A percentile compares a stretch with the other conserved stretches of the same genome.
Conservation (phyloP, 2,888 invertebrate species). For the Polyommatus icarus region DNA sequence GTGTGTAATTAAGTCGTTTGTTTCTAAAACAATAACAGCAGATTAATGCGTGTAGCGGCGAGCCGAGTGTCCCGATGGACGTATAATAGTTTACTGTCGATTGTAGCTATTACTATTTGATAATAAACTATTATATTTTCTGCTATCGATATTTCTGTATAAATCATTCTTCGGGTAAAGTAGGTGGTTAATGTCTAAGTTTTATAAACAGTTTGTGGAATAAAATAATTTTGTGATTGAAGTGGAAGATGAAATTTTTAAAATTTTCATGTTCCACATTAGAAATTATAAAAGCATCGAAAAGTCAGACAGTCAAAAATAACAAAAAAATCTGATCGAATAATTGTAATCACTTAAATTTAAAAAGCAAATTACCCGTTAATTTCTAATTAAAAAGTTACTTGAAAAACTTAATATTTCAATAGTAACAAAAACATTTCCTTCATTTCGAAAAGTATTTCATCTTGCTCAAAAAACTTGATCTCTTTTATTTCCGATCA, state of each 20-base stretch:
- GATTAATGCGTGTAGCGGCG: not conserved
- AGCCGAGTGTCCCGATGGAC: not conserved
- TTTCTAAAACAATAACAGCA: not conserved
- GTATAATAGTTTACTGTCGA: slow-evolving; percentile 16
- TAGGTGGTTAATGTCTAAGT: too few species aligned
- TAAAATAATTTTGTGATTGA: too few species aligned
- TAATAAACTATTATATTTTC: not conserved
- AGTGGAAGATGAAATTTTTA: too few species aligned
- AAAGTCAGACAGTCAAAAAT: too few species aligned
- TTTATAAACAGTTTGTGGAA: too few species aligned
- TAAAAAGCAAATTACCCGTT: not conserved
- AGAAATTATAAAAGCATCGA: too few species aligned
- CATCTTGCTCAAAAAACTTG: slow-evolving; percentile 19
- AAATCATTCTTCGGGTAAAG: not conserved
- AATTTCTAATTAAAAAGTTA: not conserved
- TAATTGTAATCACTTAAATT: too few species aligned
- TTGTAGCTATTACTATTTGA: slow-evolving; percentile 15
- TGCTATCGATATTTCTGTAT: not conserved
- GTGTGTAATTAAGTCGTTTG: slow-evolving; percentile 27
- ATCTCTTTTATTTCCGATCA: slow-evolving; percentile 24
- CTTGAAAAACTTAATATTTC: not conserved
- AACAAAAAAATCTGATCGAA: too few species aligned
- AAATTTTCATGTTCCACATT: too few species aligned
- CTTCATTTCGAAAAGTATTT: not conserved
- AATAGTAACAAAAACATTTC: not conserved